phyloP scores from a whole-genome alignment of 2,113 vertebrate species.

The Brachypodius melanocephalos region DNA sequence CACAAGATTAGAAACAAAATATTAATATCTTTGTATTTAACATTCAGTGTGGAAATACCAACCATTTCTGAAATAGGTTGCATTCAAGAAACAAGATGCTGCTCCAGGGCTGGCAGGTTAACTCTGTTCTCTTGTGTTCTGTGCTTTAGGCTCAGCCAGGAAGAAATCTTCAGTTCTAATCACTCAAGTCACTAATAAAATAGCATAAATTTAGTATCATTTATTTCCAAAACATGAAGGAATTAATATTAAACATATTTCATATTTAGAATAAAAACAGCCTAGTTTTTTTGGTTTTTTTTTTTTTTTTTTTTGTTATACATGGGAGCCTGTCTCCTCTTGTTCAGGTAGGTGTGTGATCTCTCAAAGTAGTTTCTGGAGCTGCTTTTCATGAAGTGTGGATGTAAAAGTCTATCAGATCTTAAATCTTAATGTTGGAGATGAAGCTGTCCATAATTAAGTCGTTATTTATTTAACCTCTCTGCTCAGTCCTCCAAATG shows the following conservation, averaged over 20 bases:
- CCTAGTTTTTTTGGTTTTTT: background rate
- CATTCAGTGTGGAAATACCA: background rate
- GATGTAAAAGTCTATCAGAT: background rate
- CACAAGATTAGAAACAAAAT: background rate
- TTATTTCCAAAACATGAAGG: background rate
- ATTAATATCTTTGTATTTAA: background rate
- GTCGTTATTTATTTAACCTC: background rate
- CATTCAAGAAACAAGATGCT: accelerated
- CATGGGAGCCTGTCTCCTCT: background rate
- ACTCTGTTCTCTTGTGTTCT: background rate
- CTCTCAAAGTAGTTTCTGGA: background rate
- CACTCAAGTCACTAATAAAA: background rate
- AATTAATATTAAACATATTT: background rate
- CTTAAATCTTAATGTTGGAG: background rate
- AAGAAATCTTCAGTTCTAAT: background rate
- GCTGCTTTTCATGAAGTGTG: background rate
- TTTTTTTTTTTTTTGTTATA: background rate
- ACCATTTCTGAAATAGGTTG: background rate
- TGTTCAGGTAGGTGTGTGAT: background rate
- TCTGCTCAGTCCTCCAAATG: background rate
- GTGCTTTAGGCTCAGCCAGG: background rate
- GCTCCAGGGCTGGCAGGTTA: background rate
- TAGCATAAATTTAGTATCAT: background rate
- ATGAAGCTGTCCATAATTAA: background rate
- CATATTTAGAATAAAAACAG: background rate